phyloP scores from a whole-genome alignment of 1,140 invertebrate genomes.

The Chrysoperla carnea region DNA sequence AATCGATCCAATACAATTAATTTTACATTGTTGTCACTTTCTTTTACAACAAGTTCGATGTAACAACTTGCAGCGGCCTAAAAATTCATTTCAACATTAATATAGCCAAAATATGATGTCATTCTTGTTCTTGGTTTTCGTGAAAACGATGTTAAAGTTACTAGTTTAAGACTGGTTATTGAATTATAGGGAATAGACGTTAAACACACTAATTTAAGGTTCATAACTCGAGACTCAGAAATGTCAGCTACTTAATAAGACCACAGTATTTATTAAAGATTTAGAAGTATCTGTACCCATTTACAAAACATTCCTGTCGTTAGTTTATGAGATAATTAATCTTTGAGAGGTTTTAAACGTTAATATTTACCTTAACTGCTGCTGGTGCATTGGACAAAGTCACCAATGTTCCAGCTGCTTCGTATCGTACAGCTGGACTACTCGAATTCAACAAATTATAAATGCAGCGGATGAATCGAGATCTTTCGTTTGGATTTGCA shows the following conservation, averaged over 20 bases:
- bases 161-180: too few species aligned
- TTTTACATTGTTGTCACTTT: slow-evolving; percentile 99
- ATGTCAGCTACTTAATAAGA: too few species aligned
- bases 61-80: slow-evolving; percentile 91
- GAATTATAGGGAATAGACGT: too few species aligned
- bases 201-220: too few species aligned
- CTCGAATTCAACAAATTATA: slow-evolving; percentile 94
- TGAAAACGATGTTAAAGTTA: too few species aligned
- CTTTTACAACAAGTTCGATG: slow-evolving; percentile 96
- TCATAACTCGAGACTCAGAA: too few species aligned
- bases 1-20: slow-evolving; percentile 93
- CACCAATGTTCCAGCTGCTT: slow-evolving; percentile 99
- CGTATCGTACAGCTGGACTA: slow-evolving; percentile 92
- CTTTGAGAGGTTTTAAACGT: too few species aligned
- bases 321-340: too few species aligned
- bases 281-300: too few species aligned
- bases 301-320: too few species aligned
- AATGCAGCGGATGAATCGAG: slow-evolving; percentile 94
- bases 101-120: not conserved
- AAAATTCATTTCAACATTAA: not conserved
- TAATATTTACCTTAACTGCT: slow-evolving; percentile 62
- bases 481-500: slow-evolving; percentile 89
- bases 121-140: too few species aligned
- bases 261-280: too few species aligned
- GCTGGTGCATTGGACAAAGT: slow-evolving; percentile 92